Percentiles rank a stretch among this genome's conserved stretches.
Conservation (phyloP, 2,113 vertebrate species). For the Dipodomys stephensi region DNA sequence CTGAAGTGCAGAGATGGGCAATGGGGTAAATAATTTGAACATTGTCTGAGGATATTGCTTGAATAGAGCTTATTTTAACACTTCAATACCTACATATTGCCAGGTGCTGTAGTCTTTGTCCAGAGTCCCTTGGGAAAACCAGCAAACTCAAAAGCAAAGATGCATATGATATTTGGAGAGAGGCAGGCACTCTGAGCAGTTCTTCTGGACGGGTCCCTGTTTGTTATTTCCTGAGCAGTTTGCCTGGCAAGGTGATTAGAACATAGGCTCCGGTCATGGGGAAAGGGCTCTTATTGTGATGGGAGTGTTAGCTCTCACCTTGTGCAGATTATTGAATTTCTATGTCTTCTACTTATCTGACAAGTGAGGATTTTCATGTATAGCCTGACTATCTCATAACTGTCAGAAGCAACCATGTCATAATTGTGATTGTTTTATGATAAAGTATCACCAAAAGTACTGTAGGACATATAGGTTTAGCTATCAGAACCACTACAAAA, state of each 20-base stretch:
- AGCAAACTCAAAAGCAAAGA: no score
- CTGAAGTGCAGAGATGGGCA: not conserved
- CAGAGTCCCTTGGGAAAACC: not conserved
- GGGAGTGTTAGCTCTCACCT: no score
- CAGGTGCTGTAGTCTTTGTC: not conserved
- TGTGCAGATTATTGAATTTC: not conserved
- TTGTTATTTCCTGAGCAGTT: no score
- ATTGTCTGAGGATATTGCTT: not conserved
- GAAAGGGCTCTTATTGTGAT: no score
- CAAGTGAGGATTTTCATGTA: not conserved
- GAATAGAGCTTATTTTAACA: not conserved
- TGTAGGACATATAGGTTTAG: not conserved
- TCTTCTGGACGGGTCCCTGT: not conserved
- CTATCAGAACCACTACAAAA: not conserved
- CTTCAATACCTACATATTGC: not conserved
- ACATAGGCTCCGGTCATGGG: not conserved
- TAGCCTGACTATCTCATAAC: no score
- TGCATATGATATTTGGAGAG: accelerated
- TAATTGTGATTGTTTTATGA: not conserved
- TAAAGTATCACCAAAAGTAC: not conserved
- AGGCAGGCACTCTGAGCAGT: not conserved
- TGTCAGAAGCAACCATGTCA: no score
- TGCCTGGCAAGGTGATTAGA: not conserved
- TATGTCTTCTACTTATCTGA: not conserved
- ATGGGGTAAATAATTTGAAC: not conserved